Base-by-base conservation (phyloP, 2,888 invertebrate genomes). In the Leptopilina syphax region DNA sequence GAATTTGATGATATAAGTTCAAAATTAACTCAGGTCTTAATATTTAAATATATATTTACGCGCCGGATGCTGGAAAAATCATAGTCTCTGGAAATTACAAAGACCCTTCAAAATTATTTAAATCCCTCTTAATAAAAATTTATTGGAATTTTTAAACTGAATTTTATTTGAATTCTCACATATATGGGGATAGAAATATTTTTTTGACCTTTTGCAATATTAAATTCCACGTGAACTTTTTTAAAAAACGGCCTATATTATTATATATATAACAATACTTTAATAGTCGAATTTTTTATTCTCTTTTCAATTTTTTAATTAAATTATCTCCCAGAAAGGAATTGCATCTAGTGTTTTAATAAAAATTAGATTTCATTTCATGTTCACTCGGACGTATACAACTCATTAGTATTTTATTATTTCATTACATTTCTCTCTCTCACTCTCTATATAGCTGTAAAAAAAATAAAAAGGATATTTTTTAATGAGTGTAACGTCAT, bases 301-400 rank as follows among this genome's bases (percentile, higher is more conserved):
- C 34, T 5, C 47, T 47, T 50, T 70, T 70, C 34, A 34, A 34
- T 54, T 70, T 18, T 70, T 54, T 13, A 7, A 70, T 54, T 70
- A 47, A 70, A 70, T 70, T 70, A 50, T 13, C 70, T 68, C 13
- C 68, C 24, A 2, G 13, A 47, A 68, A 7, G 47, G 24, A 68
- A 18, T 47, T 18, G 68, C 68, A 47, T 24, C 18, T 47, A 47
- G 68, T 68, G 24, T 50, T 68, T 68, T 68, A 24, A 68, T 68
- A 24, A 50, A 68, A 68, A 50, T 50, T 47, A 24, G 47, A 68
- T 68, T 47, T 47, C 47, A 50, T 50, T 68, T 47, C 10, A 68
- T 68, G 10, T 68, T 18, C 12, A 50, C 50, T 68, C 7, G 27
- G 18, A 50, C 13, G 2, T 34, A 34, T 68, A 0, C 50, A 12